These are phyloP conservation scores for Ophion ventricosus DNA, from an alignment of 2,888 invertebrate genomes.

Conservation along the genomic window DNA sequence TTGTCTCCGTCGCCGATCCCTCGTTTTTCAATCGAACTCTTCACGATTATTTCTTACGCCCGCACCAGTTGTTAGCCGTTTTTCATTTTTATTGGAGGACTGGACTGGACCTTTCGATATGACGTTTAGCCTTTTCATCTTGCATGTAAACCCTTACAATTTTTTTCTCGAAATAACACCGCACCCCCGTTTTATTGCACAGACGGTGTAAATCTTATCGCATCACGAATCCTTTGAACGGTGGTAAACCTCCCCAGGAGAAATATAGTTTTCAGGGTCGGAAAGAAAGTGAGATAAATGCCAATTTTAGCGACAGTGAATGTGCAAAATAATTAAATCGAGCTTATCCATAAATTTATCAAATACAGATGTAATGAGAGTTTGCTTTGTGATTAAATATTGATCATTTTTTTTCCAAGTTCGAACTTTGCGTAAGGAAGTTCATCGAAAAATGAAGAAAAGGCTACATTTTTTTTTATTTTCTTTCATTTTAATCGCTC, in stretches of 20 bases:
- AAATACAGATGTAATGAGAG: neutral
- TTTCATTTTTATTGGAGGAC: slow-evolving; percentile 1
- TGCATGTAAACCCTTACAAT: neutral
- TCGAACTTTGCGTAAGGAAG: neutral
- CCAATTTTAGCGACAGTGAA: neutral
- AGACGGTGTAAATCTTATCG: neutral
- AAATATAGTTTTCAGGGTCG: neutral
- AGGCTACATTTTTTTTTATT: neutral
- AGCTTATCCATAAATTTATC: neutral
- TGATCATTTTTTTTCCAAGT: neutral
- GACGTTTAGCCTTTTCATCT: neutral
- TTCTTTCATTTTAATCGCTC: too few species aligned
- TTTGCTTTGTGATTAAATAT: neutral
- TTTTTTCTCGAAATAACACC: neutral
- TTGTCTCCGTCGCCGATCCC: neutral
- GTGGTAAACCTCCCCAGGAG: neutral
- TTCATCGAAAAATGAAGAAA: neutral
- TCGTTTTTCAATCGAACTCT: neutral
- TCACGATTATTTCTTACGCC: slow-evolving; percentile 20
- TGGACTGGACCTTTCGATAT: neutral
- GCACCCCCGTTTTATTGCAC: slow-evolving; percentile 4
- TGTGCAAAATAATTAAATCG: neutral
- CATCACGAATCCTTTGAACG: neutral
- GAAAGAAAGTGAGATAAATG: neutral
- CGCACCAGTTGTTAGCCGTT: slow-evolving; percentile 10